phyloP scores from a whole-genome alignment of 2,113 vertebrate species.

The Oncorhynchus tshawytscha region DNA sequence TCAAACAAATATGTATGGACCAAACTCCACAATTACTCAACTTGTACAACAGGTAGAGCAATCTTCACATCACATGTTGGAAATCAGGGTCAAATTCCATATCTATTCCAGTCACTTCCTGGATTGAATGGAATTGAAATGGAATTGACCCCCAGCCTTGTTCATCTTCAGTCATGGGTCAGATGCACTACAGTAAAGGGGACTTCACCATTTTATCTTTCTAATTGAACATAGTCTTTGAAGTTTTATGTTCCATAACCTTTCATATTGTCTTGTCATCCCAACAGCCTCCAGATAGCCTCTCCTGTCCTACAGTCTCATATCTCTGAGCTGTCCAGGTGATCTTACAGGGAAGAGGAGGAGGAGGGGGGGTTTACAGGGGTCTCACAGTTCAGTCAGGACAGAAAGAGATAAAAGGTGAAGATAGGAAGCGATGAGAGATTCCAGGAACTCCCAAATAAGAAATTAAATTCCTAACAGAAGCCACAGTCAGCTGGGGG shows the following conservation, averaged over 20 bases:
- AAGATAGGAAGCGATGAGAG: conserved; percentile 26
- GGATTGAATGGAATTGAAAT: no score
- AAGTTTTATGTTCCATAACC: neutral
- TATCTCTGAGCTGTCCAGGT: neutral
- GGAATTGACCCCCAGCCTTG: no score
- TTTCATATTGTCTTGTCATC: conserved; percentile 16
- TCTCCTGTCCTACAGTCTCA: neutral
- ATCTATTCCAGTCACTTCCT: neutral
- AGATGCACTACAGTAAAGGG: no score
- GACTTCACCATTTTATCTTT: no score
- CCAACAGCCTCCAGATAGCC: neutral
- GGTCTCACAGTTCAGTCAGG: conserved; percentile 39
- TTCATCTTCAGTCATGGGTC: no score
- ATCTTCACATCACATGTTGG: no score
- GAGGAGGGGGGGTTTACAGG: neutral
- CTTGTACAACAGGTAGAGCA: no score
- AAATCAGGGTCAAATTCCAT: no score
- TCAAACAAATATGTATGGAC: neutral
- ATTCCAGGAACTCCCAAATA: conserved; percentile 58
- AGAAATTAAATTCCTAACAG: conserved; percentile 69
- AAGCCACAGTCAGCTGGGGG: conserved; percentile 67
- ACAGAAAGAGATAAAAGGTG: conserved; percentile 51
- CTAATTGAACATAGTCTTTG: neutral
- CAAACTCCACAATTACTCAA: neutral
- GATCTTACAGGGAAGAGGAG: neutral